These are phyloP conservation scores for Anas flavirostris DNA, from an alignment of 2,797 vertebrate species.

Conservation along the genomic window DNA sequence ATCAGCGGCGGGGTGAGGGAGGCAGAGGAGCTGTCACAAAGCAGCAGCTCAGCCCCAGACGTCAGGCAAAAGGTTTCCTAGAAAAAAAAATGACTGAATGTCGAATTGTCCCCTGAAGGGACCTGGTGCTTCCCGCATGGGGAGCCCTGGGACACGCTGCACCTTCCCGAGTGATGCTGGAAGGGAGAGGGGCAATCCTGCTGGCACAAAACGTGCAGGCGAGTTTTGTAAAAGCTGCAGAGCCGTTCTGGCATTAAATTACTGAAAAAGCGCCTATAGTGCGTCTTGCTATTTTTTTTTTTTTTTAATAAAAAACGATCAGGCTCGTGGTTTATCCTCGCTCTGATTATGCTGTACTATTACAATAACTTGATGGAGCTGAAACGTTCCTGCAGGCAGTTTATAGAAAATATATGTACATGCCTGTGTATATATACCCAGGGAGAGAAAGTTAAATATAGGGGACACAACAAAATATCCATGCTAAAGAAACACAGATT, in stretches of 20 bases:
- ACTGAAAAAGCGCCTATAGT: background rate
- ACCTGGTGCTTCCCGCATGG: background rate
- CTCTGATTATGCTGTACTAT: background rate
- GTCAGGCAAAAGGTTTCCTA: constrained; percentile 16
- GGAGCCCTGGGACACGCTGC: background rate
- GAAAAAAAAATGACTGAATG: constrained; percentile 22
- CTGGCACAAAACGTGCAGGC: fast-evolving
- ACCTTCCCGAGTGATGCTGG: background rate
- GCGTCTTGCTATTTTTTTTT: constrained; percentile 22
- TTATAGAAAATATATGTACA: background rate
- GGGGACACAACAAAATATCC: constrained; percentile 26
- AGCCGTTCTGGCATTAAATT: constrained; percentile 21
- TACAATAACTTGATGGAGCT: constrained; percentile 11
- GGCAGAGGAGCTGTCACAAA: constrained; percentile 12
- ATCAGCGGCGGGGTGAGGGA: constrained; percentile 14
- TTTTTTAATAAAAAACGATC: background rate
- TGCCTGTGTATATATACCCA: background rate
- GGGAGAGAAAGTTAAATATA: background rate
- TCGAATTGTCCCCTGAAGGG: constrained; percentile 1
- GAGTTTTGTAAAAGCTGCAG: constrained; percentile 7
- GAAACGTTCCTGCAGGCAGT: background rate
- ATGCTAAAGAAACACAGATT: constrained; percentile 35
- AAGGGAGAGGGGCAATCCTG: background rate
- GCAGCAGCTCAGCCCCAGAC: too few relatives aligned
- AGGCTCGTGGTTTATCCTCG: constrained; percentile 11